These are phyloP conservation scores for Premnoplex brunnescens DNA, from an alignment of 2,797 vertebrate genomes.

Conservation along the genomic window DNA sequence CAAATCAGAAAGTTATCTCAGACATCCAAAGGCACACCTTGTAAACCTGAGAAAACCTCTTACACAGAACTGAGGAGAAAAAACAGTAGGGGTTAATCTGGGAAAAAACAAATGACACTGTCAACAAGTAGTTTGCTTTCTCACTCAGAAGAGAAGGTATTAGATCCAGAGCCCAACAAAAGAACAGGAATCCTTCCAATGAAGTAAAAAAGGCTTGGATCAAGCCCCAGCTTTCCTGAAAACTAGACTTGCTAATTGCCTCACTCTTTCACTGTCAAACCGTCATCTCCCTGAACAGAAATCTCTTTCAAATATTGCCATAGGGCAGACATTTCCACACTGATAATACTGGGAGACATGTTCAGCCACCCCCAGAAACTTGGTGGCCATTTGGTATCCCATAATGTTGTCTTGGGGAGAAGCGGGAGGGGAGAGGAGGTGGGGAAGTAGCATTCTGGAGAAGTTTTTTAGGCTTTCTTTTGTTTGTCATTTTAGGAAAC, in stretches of 20 bases:
- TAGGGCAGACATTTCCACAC: not conserved
- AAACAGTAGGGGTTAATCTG: not conserved
- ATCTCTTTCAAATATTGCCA: not conserved
- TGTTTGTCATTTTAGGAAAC: not conserved
- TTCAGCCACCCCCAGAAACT: not conserved
- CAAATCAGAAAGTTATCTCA: constrained; percentile 33
- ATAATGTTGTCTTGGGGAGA: not conserved
- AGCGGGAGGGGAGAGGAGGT: not conserved
- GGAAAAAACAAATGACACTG: constrained; percentile 12
- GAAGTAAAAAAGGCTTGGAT: constrained; percentile 9
- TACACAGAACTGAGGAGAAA: not conserved
- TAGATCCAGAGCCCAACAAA: not conserved
- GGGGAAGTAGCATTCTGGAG: not conserved
- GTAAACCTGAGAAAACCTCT: constrained; percentile 23
- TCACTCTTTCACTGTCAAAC: constrained; percentile 34
- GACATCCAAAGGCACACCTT: constrained; percentile 26
- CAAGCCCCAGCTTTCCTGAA: constrained; percentile 24
- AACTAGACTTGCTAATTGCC: constrained; percentile 37
- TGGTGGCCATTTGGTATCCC: not conserved
- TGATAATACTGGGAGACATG: not conserved
- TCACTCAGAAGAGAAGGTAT: not conserved
- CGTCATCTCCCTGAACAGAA: not conserved
- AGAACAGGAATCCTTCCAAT: constrained; percentile 13
- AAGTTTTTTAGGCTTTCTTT: not conserved
- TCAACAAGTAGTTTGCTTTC: constrained; percentile 4